Percentiles rank a stretch among this genome's conserved stretches.
Evolutionary conservation across 2,888 invertebrate species (phyloP).

Genomic region (Morpho helenor): DNA sequence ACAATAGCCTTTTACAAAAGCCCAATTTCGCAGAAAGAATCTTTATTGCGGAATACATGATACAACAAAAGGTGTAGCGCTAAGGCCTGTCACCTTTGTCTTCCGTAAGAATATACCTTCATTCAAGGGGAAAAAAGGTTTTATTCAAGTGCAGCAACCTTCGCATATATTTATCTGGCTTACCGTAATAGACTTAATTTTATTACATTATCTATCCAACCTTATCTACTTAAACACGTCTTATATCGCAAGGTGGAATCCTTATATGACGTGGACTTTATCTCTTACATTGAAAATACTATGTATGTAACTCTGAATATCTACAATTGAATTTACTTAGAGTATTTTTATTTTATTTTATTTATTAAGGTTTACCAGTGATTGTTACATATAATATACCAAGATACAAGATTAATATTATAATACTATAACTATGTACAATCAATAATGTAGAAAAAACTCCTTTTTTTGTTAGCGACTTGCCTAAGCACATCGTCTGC

Average conservation of each 20-base stretch:
- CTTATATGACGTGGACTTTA: slow-evolving; percentile 18
- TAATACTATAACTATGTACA: too few species aligned
- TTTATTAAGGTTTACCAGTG: too few species aligned
- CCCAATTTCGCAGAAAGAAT: slow-evolving; percentile 12
- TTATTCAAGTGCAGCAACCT: slow-evolving; percentile 20
- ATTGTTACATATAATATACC: too few species aligned
- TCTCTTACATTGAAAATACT: slow-evolving; percentile 13
- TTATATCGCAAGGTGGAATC: slow-evolving; percentile 20
- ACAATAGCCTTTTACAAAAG: slow-evolving; percentile 3
- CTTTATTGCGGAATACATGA: not conserved
- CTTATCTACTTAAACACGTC: slow-evolving; percentile 17
- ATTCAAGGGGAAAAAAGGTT: slow-evolving; percentile 15
- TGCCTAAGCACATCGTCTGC: too few species aligned
- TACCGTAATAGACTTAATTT: slow-evolving; percentile 29
- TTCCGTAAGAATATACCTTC: slow-evolving; percentile 14
- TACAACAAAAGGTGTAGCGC: slow-evolving; percentile 6
- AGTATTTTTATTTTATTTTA: too few species aligned
- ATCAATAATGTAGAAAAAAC: too few species aligned
- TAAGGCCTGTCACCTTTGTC: slow-evolving; percentile 4
- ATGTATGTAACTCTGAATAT: not conserved
- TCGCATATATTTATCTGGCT: slow-evolving; percentile 29
- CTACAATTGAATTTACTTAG: too few species aligned
- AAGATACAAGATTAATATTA: too few species aligned
- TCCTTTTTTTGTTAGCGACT: too few species aligned
- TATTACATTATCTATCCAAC: slow-evolving; percentile 29